Evolutionary conservation across 2,888 invertebrate species (phyloP), one percentile per base, ranked within the genome.

Genomic region (Netelia inedita): DNA sequence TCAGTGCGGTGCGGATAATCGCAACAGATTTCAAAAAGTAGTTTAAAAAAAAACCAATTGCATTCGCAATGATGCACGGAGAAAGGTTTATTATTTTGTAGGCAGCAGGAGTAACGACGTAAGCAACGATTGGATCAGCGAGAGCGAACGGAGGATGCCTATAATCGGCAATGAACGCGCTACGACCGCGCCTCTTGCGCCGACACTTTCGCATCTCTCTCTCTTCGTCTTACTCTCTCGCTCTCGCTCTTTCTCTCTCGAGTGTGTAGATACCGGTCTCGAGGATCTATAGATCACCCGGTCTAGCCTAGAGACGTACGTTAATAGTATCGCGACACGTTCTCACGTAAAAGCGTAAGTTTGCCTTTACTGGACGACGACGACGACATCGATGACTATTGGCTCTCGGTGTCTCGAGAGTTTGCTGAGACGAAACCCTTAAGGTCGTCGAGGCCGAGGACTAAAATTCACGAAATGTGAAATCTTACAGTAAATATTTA

Each of bases 131-230:
- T 72, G 63, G 21, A 76, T 87, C 85, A 79, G 74, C 82, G 87
- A 87, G 84, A 82, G 84, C 86, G 85, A 89, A 88, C 88, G 87
- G 85, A 87, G 88, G 90, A 92, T 92, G 92, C 89, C 92, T 91
- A 92, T 93, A 93, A 93, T 92, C 91, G 92, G 92, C 90, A 91
- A 92, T 91, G 91, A 88, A 81, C 82, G 90, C 76, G 85, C 80
- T 80, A 82, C 88, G 90, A 91, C 91, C 91, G 92, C 92, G 84
- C 90, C 91, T 92, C 57, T 46, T 14, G 10, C 88, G 87, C 85
- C 88, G 91, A 92, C 91, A 85, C 86, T 87, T 83, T 87, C 84
- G 50, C 85, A 74, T 79, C 66, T 75, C 66, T 61, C 61, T 76
- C 66, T 59, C 59, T 63, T 41, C 65, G 41, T 75, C 75, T 73